Conservation (phyloP, 1,140 invertebrate species). For the Pissodes strobi region DNA sequence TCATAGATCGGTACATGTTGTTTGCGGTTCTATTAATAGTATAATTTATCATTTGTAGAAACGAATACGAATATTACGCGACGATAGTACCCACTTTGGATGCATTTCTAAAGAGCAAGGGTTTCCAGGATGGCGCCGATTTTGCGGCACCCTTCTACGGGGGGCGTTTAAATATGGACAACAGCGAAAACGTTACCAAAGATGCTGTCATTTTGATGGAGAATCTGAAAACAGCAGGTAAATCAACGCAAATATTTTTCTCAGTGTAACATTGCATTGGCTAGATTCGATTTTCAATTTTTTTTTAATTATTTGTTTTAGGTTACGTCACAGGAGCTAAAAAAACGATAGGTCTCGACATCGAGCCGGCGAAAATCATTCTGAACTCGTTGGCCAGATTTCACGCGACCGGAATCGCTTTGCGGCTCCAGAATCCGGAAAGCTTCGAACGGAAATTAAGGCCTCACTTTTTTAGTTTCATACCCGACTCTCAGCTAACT, state of each 20-base stretch:
- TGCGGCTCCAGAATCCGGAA: conserved; percentile 1
- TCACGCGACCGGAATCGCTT: conserved; percentile 58
- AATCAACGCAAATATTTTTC: neutral
- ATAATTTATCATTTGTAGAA: conserved; percentile 9
- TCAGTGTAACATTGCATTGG: neutral
- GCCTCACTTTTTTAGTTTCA: neutral
- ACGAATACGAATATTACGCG: conserved; percentile 9
- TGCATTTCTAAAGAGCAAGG: neutral
- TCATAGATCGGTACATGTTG: too few relatives aligned
- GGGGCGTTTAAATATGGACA: conserved; percentile 2
- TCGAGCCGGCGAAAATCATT: neutral
- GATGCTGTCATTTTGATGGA: conserved; percentile 7
- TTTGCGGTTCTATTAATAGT: too few relatives aligned
- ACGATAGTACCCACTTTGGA: conserved; percentile 3
- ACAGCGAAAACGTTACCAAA: neutral
- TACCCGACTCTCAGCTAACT: neutral
- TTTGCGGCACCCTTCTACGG: conserved; percentile 6
- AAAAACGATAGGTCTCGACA: conserved; percentile 2
- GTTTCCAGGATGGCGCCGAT: conserved; percentile 18
- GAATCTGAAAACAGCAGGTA: conserved; percentile 15
- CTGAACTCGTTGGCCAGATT: conserved; percentile 55
- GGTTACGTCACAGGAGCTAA: neutral
- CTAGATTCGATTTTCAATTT: too few relatives aligned
- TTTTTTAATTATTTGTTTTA: too few relatives aligned
- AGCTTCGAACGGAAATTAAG: conserved; percentile 2